These are phyloP conservation scores for Porites evermanni DNA, from an alignment of 92 coral and sea anemone genomes.

Conservation along the genomic window DNA sequence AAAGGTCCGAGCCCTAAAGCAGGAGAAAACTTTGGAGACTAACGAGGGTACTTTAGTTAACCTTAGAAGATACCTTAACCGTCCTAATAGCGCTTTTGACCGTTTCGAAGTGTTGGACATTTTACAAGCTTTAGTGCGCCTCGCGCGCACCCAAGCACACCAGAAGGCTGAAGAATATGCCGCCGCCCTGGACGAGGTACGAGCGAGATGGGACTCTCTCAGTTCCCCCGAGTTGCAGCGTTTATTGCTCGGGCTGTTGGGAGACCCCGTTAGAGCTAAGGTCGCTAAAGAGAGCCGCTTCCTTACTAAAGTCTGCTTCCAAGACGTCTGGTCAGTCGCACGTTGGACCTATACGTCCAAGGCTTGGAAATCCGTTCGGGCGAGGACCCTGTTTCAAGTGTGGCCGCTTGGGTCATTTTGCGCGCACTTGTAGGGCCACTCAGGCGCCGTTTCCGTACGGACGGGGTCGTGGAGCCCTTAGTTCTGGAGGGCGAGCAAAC, in stretches of 20 bases:
- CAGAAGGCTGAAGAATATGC: constrained; percentile 43
- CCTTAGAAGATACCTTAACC: constrained; percentile 30
- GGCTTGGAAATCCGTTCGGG: not conserved
- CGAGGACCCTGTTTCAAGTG: not conserved
- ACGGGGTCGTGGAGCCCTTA: not conserved
- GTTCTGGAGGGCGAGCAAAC: not conserved
- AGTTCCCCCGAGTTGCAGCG: constrained; percentile 20
- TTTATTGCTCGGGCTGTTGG: constrained; percentile 40
- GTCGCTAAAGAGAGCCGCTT: constrained; percentile 40
- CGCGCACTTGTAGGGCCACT: not conserved
- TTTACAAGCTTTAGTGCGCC: constrained; percentile 25
- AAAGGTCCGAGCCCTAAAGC: constrained; percentile 3
- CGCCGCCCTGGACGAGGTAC: constrained; percentile 37
- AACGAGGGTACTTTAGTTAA: constrained; percentile 24
- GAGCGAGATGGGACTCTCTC: constrained; percentile 9
- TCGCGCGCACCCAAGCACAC: constrained; percentile 35
- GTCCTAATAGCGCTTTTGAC: constrained; percentile 41
- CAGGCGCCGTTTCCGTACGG: not conserved
- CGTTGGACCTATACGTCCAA: not conserved
- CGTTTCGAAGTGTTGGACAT: constrained; percentile 35
- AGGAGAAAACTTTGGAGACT: constrained; percentile 4
- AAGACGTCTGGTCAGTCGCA: not conserved
- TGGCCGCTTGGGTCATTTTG: not conserved
- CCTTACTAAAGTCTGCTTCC: not conserved
- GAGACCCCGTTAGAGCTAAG: constrained; percentile 57